These are phyloP conservation scores for Scelioninae gen. 2 DNA, from an alignment of 2,888 invertebrate species.

Conservation along the genomic window DNA sequence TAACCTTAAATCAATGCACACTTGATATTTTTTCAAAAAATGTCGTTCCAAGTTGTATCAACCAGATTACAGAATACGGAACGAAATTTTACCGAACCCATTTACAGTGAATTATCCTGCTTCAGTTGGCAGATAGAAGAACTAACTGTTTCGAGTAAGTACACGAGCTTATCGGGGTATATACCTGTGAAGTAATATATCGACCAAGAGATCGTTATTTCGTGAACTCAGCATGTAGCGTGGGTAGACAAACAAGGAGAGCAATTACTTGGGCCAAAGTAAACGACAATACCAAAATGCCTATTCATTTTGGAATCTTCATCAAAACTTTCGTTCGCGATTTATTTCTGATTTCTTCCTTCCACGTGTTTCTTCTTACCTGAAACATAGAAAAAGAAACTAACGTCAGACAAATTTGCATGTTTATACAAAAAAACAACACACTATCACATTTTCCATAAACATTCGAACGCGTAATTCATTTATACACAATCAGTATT, in stretches of 20 bases:
- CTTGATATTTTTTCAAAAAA: too few species aligned
- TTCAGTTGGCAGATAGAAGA: constrained; percentile 42
- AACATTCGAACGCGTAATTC: too few species aligned
- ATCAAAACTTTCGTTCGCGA: constrained; percentile 15
- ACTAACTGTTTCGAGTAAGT: constrained; percentile 40
- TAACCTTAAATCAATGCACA: too few species aligned
- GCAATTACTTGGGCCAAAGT: constrained; percentile 35
- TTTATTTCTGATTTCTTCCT: neutral
- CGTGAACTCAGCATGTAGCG: constrained; percentile 37
- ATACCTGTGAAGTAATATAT: constrained; percentile 38
- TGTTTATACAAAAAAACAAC: too few species aligned
- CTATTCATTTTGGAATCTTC: constrained; percentile 31
- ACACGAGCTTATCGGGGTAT: constrained; percentile 40
- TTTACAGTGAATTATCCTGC: constrained; percentile 49
- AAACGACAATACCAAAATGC: constrained; percentile 23
- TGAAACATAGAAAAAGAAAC: constrained; percentile 23
- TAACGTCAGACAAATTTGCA: too few species aligned
- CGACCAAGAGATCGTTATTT: constrained; percentile 41
- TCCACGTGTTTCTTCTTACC: constrained; percentile 7
- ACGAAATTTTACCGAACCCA: too few species aligned
- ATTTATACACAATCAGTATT: too few species aligned
- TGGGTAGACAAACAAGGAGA: constrained; percentile 43
- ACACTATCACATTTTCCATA: too few species aligned
- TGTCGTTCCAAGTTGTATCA: too few species aligned
- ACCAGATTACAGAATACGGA: too few species aligned